phyloP scores from a whole-genome alignment of 2,797 vertebrate species.

The Coregonus ussuriensis region DNA sequence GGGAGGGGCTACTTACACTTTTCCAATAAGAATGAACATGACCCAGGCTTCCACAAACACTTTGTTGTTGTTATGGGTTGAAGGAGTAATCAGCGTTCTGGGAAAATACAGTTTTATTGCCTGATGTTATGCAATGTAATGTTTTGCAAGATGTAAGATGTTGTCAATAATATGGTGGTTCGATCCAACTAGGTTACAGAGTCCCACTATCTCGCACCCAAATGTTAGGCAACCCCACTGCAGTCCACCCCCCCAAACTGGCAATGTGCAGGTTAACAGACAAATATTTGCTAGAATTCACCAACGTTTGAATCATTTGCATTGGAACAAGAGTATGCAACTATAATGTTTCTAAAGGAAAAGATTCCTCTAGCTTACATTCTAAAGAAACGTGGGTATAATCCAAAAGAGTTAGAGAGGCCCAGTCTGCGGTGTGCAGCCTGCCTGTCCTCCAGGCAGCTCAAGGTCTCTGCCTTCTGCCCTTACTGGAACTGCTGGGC shows the following conservation, averaged over 20 bases:
- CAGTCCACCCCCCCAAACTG: no score
- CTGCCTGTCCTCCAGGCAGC: constrained; percentile 23
- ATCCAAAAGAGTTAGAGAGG: no score
- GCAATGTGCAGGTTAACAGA: no score
- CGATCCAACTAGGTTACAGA: neutral
- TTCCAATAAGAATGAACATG: neutral
- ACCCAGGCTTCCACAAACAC: no score
- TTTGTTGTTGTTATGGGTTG: neutral
- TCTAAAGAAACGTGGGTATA: no score
- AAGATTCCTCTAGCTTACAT: no score
- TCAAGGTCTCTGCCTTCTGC: constrained; percentile 33
- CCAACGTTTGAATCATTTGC: no score
- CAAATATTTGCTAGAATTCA: no score
- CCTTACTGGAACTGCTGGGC: neutral
- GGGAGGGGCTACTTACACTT: neutral
- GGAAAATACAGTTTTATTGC: neutral
- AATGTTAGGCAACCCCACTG: no score
- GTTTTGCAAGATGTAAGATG: neutral
- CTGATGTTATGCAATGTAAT: neutral
- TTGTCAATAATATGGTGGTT: neutral
- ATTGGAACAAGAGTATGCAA: no score
- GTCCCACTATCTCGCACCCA: neutral
- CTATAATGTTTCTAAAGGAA: no score
- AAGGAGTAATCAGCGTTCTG: neutral
- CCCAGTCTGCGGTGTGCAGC: neutral